These are phyloP conservation scores for Pteropus rufus DNA, from an alignment of 2,797 vertebrate genomes.

Conservation along the genomic window DNA sequence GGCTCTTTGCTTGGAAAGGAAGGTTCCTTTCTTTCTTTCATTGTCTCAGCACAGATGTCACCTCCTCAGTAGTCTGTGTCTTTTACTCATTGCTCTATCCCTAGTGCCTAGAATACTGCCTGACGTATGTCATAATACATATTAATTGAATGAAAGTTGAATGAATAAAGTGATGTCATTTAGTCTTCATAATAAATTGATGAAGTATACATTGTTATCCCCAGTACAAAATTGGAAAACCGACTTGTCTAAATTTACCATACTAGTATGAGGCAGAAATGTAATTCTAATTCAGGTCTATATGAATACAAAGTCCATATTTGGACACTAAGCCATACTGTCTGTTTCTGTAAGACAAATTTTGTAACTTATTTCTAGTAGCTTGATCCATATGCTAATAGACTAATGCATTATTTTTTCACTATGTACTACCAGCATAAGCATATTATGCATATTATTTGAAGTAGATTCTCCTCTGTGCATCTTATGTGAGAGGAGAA, in stretches of 20 bases:
- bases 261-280: background rate
- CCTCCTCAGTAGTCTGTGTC: background rate
- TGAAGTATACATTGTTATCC: background rate
- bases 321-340: background rate
- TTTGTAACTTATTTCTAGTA: slow-evolving; percentile 27
- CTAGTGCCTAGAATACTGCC: background rate
- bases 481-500: background rate
- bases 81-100: background rate
- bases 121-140: background rate
- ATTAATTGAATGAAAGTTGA: background rate
- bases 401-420: background rate
- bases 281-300: background rate
- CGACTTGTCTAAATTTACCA: background rate
- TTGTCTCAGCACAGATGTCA: background rate
- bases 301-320: background rate
- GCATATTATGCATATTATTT: background rate
- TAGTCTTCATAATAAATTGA: background rate
- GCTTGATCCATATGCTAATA: slow-evolving; percentile 10
- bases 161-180: background rate
- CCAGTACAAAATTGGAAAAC: background rate
- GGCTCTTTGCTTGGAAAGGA: background rate
- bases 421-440: background rate
- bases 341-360: background rate
- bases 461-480: background rate
- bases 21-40: background rate